Evolutionary conservation across 2,888 invertebrate genomes (phyloP).

Genomic region (Congeria kusceri): DNA sequence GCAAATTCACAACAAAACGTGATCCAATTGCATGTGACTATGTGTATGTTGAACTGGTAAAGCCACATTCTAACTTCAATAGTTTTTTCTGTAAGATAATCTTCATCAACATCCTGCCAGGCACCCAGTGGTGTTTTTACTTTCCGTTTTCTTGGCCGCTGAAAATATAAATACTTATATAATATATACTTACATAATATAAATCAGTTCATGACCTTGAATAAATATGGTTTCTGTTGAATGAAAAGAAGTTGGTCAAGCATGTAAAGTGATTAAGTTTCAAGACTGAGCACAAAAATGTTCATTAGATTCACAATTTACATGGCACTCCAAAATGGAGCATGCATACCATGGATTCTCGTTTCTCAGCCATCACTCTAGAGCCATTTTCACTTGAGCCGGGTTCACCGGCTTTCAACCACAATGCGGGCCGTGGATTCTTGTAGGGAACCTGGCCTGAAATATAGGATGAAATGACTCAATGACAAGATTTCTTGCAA

Average conservation of each 20-base stretch:
- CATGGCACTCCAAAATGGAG: background rate
- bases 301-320: background rate
- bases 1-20: too few species aligned
- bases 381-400: slow-evolving; percentile 49
- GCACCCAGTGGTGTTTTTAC: slow-evolving; percentile 78
- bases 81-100: slow-evolving; percentile 81
- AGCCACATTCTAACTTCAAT: slow-evolving; percentile 73
- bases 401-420: slow-evolving; percentile 52
- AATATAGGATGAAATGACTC: slow-evolving; percentile 13
- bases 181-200: background rate
- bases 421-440: slow-evolving; percentile 63
- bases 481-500: background rate
- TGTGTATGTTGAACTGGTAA: too few species aligned
- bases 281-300: too few species aligned
- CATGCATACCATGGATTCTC: slow-evolving; percentile 73
- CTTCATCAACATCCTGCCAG: slow-evolving; percentile 78
- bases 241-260: background rate
- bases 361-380: slow-evolving; percentile 60
- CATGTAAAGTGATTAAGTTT: background rate
- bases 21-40: too few species aligned
- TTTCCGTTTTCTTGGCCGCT: slow-evolving; percentile 80
- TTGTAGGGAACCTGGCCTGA: slow-evolving; percentile 79
- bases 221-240: background rate
- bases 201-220: background rate
- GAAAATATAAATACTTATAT: slow-evolving; percentile 22